A percentile compares a stretch with the other conserved stretches of the same genome.
phyloP scores from a whole-genome alignment of 2,888 invertebrate genomes.

The Meiosimyza decipiens region DNA sequence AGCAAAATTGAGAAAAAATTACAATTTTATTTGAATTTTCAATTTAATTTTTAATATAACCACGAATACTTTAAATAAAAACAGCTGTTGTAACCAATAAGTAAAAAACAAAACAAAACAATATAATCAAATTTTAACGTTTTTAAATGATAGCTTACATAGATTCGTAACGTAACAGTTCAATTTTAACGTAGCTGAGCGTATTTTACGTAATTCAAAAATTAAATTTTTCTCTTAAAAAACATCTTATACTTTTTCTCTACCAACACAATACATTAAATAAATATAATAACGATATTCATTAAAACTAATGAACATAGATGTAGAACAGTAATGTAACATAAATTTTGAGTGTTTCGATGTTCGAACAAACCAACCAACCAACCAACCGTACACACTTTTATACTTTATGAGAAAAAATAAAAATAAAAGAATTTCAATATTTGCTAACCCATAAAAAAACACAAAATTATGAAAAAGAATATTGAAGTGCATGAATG shows the following conservation, averaged over 20 bases:
- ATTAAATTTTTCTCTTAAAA: not conserved
- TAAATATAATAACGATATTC: no score
- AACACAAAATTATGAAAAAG: not conserved
- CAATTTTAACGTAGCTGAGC: conserved; percentile 21
- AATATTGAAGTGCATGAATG: not conserved
- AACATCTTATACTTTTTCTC: no score
- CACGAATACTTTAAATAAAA: not conserved
- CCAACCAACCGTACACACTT: no score
- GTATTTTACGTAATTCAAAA: conserved; percentile 10
- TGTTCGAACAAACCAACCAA: no score
- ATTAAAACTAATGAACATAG: no score
- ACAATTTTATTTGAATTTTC: no score
- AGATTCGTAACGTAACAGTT: conserved; percentile 18
- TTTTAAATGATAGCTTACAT: conserved; percentile 1
- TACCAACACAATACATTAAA: no score
- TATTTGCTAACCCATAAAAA: not conserved
- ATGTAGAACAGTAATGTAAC: no score
- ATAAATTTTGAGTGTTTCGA: no score
- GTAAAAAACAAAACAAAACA: conserved; percentile 2
- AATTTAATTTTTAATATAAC: no score
- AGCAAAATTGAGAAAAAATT: not conserved
- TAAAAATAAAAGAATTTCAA: no score
- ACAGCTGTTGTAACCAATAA: conserved; percentile 4
- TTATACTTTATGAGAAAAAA: no score
- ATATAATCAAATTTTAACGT: conserved; percentile 8